Evolutionary conservation across 2,113 vertebrate species (phyloP), one percentile per base, ranked within the genome.

Genomic region (Semicossyphus pulcher): DNA sequence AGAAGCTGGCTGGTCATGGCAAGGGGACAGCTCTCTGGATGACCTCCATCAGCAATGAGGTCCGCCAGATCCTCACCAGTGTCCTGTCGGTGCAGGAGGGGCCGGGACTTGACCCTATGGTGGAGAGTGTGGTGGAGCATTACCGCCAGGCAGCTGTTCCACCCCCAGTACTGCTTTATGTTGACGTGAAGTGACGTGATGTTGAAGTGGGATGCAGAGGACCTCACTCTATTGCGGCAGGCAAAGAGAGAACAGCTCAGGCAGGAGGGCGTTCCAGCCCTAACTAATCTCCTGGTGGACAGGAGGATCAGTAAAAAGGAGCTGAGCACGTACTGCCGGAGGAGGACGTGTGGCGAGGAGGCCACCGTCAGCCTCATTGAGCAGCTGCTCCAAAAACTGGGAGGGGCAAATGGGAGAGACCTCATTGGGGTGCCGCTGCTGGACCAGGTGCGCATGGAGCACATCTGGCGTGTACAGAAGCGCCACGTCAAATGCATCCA

Each of bases 381-480:
- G 0, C 2, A 4, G 11, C 47, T 65, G 58, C 47, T 76, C 56
- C n/a, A 58, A 20, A 15, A 52, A 14, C 49, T 20, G 16, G 4
- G 25, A 16, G 56, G 57, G 25, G 16, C n/a, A 4, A 59, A 42
- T 9, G 58, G 29, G 7, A 64, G 36, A 23, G 65, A 81, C 23
- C 32, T 34, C 14, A 15, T 48, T 10, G 70, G 62, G 7, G 23
- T 65, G 4, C 41, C 21, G 4, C 58, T 71, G 14, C 65, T 82
- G 65, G 66, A 79, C 9, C 10, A n/a, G 15, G 71, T 36, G n/a
- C 7, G 25, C 3, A 80, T 73, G 61, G 44, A 51, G 25, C 62
- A 75, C 59, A 79, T 82, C 47, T 79, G 71, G 53, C n/a, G 4
- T 39, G 42, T 78, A 3, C 74, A 75, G 28, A 32, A 70, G 23